These are phyloP conservation scores for Brenthis daphne DNA, from an alignment of 2,888 invertebrate genomes.

Conservation along the genomic window DNA sequence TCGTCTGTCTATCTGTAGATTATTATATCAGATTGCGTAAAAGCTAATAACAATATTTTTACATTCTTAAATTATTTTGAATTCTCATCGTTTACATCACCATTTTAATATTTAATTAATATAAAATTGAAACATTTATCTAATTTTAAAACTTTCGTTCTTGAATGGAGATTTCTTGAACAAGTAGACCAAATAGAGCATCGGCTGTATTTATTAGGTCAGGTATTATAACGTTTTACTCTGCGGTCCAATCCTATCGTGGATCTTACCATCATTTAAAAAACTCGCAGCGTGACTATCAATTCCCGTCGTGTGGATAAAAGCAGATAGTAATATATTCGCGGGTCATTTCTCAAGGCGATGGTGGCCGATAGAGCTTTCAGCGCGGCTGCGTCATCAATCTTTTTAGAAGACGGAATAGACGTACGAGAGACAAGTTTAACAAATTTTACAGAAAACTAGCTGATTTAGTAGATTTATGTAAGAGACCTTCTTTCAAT, in stretches of 20 bases:
- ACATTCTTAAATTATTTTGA: too few species aligned
- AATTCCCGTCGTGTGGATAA: conserved; percentile 21
- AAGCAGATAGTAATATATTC: conserved; percentile 28
- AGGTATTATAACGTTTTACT: not conserved
- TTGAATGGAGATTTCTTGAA: too few species aligned
- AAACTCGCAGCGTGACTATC: conserved; percentile 14
- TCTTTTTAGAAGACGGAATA: conserved; percentile 10
- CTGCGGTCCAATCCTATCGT: not conserved
- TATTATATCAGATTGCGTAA: too few species aligned
- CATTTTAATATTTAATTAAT: too few species aligned
- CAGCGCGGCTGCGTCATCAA: conserved; percentile 9
- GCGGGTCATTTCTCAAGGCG: conserved; percentile 31
- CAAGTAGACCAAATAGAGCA: too few species aligned
- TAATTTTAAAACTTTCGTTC: too few species aligned
- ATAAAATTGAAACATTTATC: too few species aligned
- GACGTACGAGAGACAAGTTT: conserved; percentile 1
- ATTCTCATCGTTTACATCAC: too few species aligned
- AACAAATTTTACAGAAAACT: conserved; percentile 8
- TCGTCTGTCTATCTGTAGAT: too few species aligned
- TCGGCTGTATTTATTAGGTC: too few species aligned
- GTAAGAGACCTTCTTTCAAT: not conserved
- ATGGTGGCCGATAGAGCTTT: conserved; percentile 25
- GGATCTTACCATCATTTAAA: conserved; percentile 13
- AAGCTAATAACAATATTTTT: too few species aligned
- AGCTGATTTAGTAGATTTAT: not conserved